phyloP scores from a whole-genome alignment of 2,888 invertebrate genomes.

The Caenorhabditis zanzibari region DNA sequence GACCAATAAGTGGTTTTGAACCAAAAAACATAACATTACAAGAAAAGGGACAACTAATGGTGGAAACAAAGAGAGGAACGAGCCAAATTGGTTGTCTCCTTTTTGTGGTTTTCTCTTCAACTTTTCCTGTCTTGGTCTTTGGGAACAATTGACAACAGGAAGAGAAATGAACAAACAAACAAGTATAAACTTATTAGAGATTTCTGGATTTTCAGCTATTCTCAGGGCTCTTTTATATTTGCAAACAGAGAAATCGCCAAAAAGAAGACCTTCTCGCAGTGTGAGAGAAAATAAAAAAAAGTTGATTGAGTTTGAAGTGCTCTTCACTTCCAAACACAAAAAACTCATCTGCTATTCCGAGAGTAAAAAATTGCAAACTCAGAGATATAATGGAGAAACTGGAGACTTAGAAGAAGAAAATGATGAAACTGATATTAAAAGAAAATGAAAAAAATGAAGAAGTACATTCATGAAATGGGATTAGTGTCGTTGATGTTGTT shows the following conservation, averaged over 20 bases:
- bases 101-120: slow-evolving; percentile 47
- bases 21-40: slow-evolving; percentile 16
- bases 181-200: slow-evolving; percentile 13
- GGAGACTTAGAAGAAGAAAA: slow-evolving; percentile 1
- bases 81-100: slow-evolving; percentile 57
- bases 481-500: slow-evolving; percentile 20
- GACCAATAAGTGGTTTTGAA: slow-evolving; percentile 27
- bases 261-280: not conserved
- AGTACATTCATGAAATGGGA: slow-evolving; percentile 23
- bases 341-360: slow-evolving; percentile 37
- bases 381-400: slow-evolving; percentile 5
- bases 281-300: slow-evolving; percentile 43
- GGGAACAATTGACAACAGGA: slow-evolving; percentile 24
- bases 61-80: slow-evolving; percentile 1
- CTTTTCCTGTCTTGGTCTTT: slow-evolving; percentile 35
- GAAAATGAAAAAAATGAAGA: slow-evolving; percentile 7
- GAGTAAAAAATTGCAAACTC: not conserved
- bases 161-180: slow-evolving; percentile 21
- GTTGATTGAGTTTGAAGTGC: slow-evolving; percentile 55
- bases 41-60: slow-evolving; percentile 26
- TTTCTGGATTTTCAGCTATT: slow-evolving; percentile 8
- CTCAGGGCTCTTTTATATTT: not conserved
- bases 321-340: slow-evolving; percentile 30
- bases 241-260: not conserved
- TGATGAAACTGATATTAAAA: slow-evolving; percentile 28